Base-by-base conservation (phyloP, 2,113 vertebrate genomes). In the Ailurus styani region DNA sequence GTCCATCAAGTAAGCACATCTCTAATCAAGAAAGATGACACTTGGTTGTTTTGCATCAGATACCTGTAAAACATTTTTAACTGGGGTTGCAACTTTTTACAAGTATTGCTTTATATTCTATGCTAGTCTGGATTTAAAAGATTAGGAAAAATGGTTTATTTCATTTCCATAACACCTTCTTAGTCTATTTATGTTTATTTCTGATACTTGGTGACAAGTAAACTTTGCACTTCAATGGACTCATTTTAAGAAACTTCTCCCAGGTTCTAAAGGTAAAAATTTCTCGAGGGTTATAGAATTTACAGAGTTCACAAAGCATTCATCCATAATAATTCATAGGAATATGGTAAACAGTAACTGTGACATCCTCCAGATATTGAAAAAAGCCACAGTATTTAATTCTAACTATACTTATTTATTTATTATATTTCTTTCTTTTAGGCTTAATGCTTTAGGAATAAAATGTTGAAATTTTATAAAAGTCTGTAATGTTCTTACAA, bases 61-160 rank as follows among this genome's bases (percentile, higher is more conserved):
- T 94, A 75, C 7, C 25, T 18, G 29, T 95, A 90, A 68, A 91
- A 84, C 31, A 55, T 83, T 75, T 92, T 54, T 60, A 87, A 95
- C 11, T 20, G 87, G n/a, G 12, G 5, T 50, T 87, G n/a, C 79
- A 62, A 37, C 21, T 25, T 97, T 97, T 73, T 64, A 62, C 42
- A 93, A 96, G 34, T 47, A 78, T 73, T 96, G 1, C 31, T 96
- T 96, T 93, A 37, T 85, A 55, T 47, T 96, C 10, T 88, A 9
- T 81, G 27, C 11, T 75, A 42, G 40, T 87, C 68, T 87, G 52
- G n/a, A 90, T 77, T 54, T 87, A 73, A 9, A 21, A 90, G 9
- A 79, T 66, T 73, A 86, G 34, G 14, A 31, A 85, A 93, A 81
- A 68, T 1, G 2, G 90, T 88, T 97, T 85, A 81, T 72, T 91